Evolutionary conservation across 2,113 vertebrate species (phyloP).

Genomic region (Terrapene triunguis): DNA sequence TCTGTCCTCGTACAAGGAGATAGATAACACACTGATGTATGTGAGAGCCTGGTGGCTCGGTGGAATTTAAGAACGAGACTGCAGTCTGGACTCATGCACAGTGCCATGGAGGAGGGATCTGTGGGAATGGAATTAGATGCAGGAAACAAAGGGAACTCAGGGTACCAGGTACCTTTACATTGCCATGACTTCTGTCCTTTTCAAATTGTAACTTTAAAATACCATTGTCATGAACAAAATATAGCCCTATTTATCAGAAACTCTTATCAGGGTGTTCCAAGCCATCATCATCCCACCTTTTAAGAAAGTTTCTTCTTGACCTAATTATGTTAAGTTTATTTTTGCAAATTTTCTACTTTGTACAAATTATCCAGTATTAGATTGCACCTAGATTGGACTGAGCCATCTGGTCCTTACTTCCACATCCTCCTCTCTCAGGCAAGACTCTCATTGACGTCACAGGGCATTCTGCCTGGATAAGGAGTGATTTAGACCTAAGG

Average conservation of each 20-base stretch:
- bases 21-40: conserved; percentile 13
- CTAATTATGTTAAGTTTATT: neutral
- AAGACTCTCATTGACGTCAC: neutral
- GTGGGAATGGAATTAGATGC: neutral
- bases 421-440: neutral
- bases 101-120: neutral
- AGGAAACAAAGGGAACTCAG: neutral
- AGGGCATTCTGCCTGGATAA: too few relatives aligned
- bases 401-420: neutral
- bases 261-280: neutral
- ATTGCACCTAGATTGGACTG: neutral
- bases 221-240: neutral
- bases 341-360: neutral
- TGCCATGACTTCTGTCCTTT: neutral
- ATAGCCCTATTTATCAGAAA: neutral
- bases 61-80: accelerated
- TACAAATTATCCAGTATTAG: neutral
- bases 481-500: too few relatives aligned
- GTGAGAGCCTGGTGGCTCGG: neutral
- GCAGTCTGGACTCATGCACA: neutral
- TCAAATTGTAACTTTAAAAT: neutral
- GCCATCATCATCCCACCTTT: neutral
- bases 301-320: neutral
- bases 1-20: conserved; percentile 40
- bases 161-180: neutral